Base-by-base conservation (phyloP, 30 jellyfish, hydroid and myxozoan genomes). In the Hydra vulgaris region DNA sequence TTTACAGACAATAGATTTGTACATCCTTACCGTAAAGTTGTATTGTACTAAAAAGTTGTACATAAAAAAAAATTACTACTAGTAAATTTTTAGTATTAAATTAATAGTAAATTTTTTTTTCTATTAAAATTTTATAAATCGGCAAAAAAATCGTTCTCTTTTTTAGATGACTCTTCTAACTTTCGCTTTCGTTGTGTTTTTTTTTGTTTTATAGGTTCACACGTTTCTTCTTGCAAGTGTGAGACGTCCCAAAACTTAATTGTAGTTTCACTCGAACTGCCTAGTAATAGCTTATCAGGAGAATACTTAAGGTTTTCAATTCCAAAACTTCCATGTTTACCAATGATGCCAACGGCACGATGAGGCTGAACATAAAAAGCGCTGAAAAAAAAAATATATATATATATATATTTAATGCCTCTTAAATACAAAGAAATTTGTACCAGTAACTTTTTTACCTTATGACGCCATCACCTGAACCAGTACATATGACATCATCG, bases 291-390 rank as follows among this genome's bases (percentile, higher is more conserved):
- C 53, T 74, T 76, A 72, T 82, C 90, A 17, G 61, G 66, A 25
- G 95, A 85, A 21, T 84, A 68, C 52, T 77, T 88, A 15, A 89
- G 77, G 25, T 86, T 77, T 72, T 85, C 95, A 61, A 89, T 74
- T 18, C 95, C 95, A 67, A 89, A 79, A 23, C 71, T 81, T 26
- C 90, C 94, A 77, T 89, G 92, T 56, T 82, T 85, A 17, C 97
- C 97, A 54, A 89, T 73, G 18, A 24, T 89, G 73, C 89, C 81
- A 22, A 89, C 25, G 26, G 79, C 90, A 26, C 82, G 71, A 82
- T 89, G 85, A n/a, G 97, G 97, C 55, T 82, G 95, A 21, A 89
- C 77, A 27, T 85, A 85, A 21, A 85, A 82, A 7, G 94, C 70
- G 79, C 95, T 89, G 82, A 17, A 27, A 25, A 55, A 0, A 66